These are phyloP conservation scores for Carollia perspicillata DNA, from an alignment of 2,113 vertebrate species.

Conservation along the genomic window DNA sequence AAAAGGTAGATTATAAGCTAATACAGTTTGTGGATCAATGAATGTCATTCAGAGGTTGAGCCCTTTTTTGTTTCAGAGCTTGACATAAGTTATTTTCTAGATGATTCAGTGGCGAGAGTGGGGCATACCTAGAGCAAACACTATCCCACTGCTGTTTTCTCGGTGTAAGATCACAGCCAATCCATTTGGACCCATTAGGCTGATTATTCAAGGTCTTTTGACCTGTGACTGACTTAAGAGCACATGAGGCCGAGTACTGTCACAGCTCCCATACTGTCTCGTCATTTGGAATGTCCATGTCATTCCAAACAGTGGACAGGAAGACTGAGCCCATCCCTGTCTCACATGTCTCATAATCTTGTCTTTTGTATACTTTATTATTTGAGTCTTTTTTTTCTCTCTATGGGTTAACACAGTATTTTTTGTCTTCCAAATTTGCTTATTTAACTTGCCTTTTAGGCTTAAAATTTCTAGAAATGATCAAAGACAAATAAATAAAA, in stretches of 20 bases:
- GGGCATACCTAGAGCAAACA: not conserved
- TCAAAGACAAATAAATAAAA: not conserved
- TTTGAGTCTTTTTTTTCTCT: not conserved
- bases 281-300: not conserved
- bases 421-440: not conserved
- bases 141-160: not conserved
- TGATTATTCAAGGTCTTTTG: not conserved
- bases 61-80: not conserved
- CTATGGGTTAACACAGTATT: not conserved
- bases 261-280: not conserved
- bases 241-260: rapidly evolving
- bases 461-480: not conserved
- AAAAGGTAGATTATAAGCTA: not conserved
- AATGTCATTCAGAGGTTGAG: not conserved
- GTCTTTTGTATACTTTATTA: not conserved
- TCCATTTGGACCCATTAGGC: not conserved
- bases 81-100: not conserved
- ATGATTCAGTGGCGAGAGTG: not conserved
- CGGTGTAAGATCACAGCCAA: not conserved
- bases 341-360: not conserved
- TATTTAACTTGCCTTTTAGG: not conserved
- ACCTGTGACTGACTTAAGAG: not conserved
- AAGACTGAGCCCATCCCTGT: not conserved
- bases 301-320: not conserved
- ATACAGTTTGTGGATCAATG: not conserved